These are phyloP conservation scores for Troides oblongomaculatus DNA, from an alignment of 2,888 invertebrate species.

Conservation along the genomic window DNA sequence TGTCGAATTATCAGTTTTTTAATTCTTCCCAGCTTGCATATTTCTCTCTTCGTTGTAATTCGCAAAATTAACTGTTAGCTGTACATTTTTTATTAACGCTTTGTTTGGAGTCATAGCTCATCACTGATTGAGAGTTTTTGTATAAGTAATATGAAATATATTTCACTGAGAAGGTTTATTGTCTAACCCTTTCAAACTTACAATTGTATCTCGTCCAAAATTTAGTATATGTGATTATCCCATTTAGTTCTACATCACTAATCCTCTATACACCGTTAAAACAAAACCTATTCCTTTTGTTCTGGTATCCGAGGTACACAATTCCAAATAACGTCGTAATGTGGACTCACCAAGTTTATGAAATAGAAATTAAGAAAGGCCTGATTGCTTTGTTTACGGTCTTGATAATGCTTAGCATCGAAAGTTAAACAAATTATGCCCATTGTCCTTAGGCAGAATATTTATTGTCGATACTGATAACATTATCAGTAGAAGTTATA, in stretches of 20 bases:
- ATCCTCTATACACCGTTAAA: not conserved
- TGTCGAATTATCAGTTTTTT: too few relatives aligned
- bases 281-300: not conserved
- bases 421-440: not conserved
- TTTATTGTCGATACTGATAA: not conserved
- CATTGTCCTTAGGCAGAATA: not conserved
- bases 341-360: not conserved
- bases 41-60: too few relatives aligned
- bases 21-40: too few relatives aligned
- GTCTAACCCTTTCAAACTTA: too few relatives aligned
- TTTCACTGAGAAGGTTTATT: too few relatives aligned
- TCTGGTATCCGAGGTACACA: not conserved
- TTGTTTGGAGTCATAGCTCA: too few relatives aligned
- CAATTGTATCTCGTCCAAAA: too few relatives aligned
- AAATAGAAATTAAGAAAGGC: conserved; percentile 10
- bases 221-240: too few relatives aligned
- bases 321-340: not conserved
- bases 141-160: too few relatives aligned
- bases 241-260: not conserved
- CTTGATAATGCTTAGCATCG: not conserved
- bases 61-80: too few relatives aligned
- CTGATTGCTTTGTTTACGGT: conserved; percentile 5
- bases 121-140: too few relatives aligned
- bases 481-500: not conserved
- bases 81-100: too few relatives aligned